Percentiles rank a stretch among this genome's conserved stretches.
phyloP scores from a whole-genome alignment of 23 tunicate genomes.

The Diplosoma virens region DNA sequence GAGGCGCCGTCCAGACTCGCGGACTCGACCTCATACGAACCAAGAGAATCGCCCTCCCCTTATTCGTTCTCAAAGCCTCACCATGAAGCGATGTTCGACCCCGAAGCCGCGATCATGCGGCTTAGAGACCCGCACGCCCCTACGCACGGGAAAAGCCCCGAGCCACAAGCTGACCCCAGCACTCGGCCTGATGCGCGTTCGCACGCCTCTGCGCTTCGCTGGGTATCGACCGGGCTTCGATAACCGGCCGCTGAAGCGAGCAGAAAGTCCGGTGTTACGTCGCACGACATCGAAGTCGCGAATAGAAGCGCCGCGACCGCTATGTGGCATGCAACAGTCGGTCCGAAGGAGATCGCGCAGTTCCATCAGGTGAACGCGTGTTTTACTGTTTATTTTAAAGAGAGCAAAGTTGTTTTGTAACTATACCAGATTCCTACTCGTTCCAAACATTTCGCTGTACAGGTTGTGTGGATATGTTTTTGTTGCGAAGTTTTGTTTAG shows the following conservation, averaged over 20 bases:
- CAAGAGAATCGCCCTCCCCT: not conserved
- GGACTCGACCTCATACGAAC: not conserved
- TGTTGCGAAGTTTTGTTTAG: too few species aligned
- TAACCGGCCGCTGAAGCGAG: not conserved
- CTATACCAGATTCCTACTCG: too few species aligned
- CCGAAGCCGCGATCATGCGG: constrained; percentile 21
- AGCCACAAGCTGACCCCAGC: not conserved
- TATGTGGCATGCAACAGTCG: not conserved
- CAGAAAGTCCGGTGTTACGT: not conserved
- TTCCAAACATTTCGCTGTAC: too few species aligned
- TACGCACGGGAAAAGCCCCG: constrained; percentile 13
- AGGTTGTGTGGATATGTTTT: too few species aligned
- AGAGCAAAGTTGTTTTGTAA: too few species aligned
- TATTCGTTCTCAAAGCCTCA: not conserved
- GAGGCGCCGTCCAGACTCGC: constrained; percentile 9
- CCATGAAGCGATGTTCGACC: constrained; percentile 6
- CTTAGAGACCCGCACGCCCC: constrained; percentile 23
- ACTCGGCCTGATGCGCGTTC: not conserved
- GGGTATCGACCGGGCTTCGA: not conserved
- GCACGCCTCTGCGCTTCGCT: constrained; percentile 7
- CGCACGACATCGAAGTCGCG: not conserved
- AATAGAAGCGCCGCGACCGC: not conserved
- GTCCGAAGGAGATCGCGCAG: too few species aligned
- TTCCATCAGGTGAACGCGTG: too few species aligned
- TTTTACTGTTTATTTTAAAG: too few species aligned